Base-by-base conservation (phyloP, 1,140 invertebrate species). In the Harlomillsia oculata region DNA sequence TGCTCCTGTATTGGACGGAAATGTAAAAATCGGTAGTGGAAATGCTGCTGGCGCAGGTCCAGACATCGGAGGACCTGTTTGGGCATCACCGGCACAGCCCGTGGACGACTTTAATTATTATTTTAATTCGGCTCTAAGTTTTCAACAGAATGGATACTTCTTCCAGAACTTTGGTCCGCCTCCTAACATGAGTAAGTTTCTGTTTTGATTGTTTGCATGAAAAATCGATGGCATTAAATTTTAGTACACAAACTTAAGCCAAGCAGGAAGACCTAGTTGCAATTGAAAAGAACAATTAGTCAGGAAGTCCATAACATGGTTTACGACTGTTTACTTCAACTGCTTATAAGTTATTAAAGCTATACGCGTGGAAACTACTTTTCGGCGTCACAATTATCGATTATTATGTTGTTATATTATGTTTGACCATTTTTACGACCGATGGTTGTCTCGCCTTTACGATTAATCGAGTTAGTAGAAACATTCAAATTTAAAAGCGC, bases 131-230 rank as follows among this genome's bases (percentile, higher is more conserved):
- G 49, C 59, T 4, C 41, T 65, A 40, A 51, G 57, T 57, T 65
- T 60, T 39, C 59, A 55, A 30, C 63, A 65, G 56, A 65, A 65
- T 65, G 63, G 59, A 28, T 62, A 62, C 53, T 65, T 44, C 44
- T 65, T 59, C 36, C 63, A 65, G 43, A 65, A 65, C 45, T 65
- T 59, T 53, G 63, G 53, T 37, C 63, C 63, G 20, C 63, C 63
- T n/a, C 63, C 63, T 18, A 65, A 65, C 48, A 62, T 65, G 63
- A 58, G 63, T 65, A 55, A 62, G 63, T 56, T 49, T 25, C 21
- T 46, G 20, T 16, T 29, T 43, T 23, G 23, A 6, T 34, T 32
- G 46, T 13, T 13, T 25, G 32, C 29, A n/a, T n/a, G n/a, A n/a
- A n/a, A n/a, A n/a, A n/a, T n/a, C n/a, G n/a, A n/a, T 34, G 32